Conservation (phyloP, 1,140 invertebrate species). For the Platyura marginata region DNA sequence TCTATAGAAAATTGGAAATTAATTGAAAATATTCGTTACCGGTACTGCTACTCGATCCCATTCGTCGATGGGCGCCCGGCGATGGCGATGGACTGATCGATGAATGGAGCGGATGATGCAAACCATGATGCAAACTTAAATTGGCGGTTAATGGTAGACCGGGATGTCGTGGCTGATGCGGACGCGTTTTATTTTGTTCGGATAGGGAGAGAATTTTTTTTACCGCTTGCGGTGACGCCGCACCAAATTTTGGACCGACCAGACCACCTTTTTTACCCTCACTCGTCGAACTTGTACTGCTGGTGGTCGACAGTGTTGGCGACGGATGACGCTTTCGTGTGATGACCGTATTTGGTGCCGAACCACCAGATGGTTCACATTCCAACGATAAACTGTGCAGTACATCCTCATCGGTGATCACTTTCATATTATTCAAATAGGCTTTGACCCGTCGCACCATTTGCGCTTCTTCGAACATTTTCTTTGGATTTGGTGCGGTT, state of each 20-base stretch:
- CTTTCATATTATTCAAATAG: slow-evolving; percentile 82
- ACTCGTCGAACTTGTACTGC: slow-evolving; percentile 73
- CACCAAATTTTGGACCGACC: slow-evolving; percentile 49
- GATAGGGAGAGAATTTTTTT: slow-evolving; percentile 80
- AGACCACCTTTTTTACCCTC: slow-evolving; percentile 37
- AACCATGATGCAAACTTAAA: slow-evolving; percentile 11
- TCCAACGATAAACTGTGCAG: slow-evolving; percentile 75
- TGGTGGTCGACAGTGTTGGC: slow-evolving; percentile 77
- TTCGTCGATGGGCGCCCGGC: slow-evolving; percentile 44
- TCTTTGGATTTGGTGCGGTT: slow-evolving; percentile 83
- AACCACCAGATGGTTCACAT: slow-evolving; percentile 61
- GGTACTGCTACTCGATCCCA: slow-evolving; percentile 33
- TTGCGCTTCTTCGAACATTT: slow-evolving; percentile 97
- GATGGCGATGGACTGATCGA: slow-evolving; percentile 19
- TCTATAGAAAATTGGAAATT: too few species aligned
- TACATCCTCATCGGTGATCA: slow-evolving; percentile 74
- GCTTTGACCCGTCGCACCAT: slow-evolving; percentile 93
- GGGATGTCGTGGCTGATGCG: slow-evolving; percentile 57
- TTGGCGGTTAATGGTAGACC: slow-evolving; percentile 27
- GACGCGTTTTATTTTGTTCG: slow-evolving; percentile 70
- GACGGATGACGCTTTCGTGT: slow-evolving; percentile 57
- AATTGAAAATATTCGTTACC: too few species aligned
- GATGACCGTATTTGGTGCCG: slow-evolving; percentile 30
- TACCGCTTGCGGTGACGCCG: slow-evolving; percentile 88
- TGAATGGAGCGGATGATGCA: slow-evolving; percentile 6